phyloP scores from a whole-genome alignment of 1,140 invertebrate genomes.

The Aphelenchoides fujianensis region DNA sequence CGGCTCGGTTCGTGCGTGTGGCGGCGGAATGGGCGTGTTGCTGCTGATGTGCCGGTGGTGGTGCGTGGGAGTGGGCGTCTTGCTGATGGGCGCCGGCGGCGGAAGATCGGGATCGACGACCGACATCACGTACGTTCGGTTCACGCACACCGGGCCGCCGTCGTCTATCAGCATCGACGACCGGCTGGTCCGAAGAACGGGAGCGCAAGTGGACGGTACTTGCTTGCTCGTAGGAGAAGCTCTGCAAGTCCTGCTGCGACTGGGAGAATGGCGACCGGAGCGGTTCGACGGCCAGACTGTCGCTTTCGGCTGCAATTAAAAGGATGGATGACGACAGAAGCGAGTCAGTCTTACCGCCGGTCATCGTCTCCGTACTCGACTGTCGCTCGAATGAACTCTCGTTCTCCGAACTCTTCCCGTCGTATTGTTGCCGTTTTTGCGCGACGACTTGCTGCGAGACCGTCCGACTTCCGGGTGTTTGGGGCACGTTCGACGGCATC shows the following conservation, averaged over 20 bases:
- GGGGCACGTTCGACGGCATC: neutral
- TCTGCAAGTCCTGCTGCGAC: neutral
- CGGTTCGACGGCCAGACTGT: neutral
- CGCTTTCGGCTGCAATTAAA: neutral
- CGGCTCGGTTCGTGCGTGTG: too few relatives aligned
- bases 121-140: neutral
- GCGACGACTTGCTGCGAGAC: neutral
- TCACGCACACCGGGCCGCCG: neutral
- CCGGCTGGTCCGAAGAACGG: neutral
- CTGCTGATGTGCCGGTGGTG: too few relatives aligned
- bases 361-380: neutral
- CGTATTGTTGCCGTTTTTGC: constrained; percentile 15
- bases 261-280: neutral
- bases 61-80: too few relatives aligned
- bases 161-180: neutral
- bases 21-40: too few relatives aligned
- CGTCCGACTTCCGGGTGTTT: neutral
- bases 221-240: neutral
- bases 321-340: neutral
- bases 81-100: too few relatives aligned
- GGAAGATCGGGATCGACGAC: too few relatives aligned
- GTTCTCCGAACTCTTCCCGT: neutral
- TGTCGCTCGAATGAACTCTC: neutral
- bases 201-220: neutral
- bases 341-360: neutral